A percentile compares a stretch with the other conserved stretches of the same genome.
Conservation (phyloP, 2,113 vertebrate genomes). For the Nematolebias whitei region DNA sequence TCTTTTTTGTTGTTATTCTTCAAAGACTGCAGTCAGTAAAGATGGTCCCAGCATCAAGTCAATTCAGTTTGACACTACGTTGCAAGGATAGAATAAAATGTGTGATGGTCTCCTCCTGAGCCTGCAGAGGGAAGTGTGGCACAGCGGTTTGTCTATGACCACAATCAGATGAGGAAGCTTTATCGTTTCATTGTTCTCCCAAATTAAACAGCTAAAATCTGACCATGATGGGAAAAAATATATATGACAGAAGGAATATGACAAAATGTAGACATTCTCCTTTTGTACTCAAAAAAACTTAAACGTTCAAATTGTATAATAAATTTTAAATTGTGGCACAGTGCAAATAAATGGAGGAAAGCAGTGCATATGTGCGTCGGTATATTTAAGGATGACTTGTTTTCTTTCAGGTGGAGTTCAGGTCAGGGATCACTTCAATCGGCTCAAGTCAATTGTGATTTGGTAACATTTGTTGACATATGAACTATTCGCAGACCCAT, state of each 20-base stretch:
- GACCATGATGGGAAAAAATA: too few relatives aligned
- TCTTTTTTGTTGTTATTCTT: not conserved
- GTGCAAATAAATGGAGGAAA: too few relatives aligned
- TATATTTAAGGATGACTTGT: not conserved
- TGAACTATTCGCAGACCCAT: constrained; percentile 42
- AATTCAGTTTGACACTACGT: constrained; percentile 10
- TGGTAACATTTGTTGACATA: constrained; percentile 28
- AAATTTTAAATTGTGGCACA: too few relatives aligned
- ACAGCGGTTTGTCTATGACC: constrained; percentile 15
- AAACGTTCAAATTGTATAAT: too few relatives aligned
- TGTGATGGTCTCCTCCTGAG: constrained; percentile 41
- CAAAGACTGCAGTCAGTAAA: constrained; percentile 4
- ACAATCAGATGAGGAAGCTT: too few relatives aligned
- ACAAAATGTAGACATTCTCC: too few relatives aligned
- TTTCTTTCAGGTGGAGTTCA: constrained; percentile 26
- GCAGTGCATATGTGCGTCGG: not conserved
- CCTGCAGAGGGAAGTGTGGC: constrained; percentile 67
- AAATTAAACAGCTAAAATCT: too few relatives aligned
- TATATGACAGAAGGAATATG: too few relatives aligned
- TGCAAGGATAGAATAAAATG: constrained; percentile 3
- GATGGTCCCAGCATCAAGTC: not conserved
- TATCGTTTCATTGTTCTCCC: too few relatives aligned
- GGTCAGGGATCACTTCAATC: constrained; percentile 24
- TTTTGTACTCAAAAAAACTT: too few relatives aligned
- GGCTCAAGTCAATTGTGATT: constrained; percentile 38